Percentiles rank a stretch among this genome's conserved stretches.
Evolutionary conservation across 2,888 invertebrate genomes (phyloP).

Genomic region (Nephrotoma flavescens): DNA sequence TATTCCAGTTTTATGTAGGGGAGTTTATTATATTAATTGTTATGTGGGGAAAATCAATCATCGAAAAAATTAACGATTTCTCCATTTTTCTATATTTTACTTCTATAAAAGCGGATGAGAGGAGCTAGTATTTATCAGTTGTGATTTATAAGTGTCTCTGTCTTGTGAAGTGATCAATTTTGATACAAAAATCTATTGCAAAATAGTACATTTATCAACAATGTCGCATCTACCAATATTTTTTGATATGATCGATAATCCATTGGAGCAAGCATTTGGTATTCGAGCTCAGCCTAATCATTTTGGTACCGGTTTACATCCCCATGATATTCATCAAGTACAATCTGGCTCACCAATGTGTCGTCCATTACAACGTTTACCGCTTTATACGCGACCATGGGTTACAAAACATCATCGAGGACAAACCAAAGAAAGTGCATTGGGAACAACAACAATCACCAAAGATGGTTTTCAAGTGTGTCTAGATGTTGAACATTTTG

Average conservation of each 20-base stretch:
- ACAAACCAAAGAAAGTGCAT: neutral
- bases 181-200: too few species aligned
- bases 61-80: too few species aligned
- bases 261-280: neutral
- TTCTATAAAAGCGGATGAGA: neutral
- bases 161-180: neutral
- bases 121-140: neutral
- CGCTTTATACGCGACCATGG: neutral
- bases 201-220: neutral
- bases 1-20: too few species aligned
- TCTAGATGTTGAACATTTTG: slow-evolving; percentile 63
- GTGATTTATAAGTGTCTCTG: neutral
- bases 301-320: neutral
- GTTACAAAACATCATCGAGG: neutral
- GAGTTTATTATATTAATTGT: too few species aligned
- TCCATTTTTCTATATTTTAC: too few species aligned
- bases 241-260: neutral
- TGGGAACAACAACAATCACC: slow-evolving; percentile 21
- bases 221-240: slow-evolving; percentile 8
- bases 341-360: neutral
- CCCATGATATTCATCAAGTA: neutral
- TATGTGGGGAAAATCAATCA: too few species aligned
- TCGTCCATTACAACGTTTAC: neutral
- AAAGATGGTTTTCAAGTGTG: slow-evolving; percentile 56
- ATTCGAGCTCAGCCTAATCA: neutral